A percentile compares a stretch with the other conserved stretches of the same genome.
Evolutionary conservation across 2,113 vertebrate species (phyloP).

Genomic region (Lucifuga dentata): DNA sequence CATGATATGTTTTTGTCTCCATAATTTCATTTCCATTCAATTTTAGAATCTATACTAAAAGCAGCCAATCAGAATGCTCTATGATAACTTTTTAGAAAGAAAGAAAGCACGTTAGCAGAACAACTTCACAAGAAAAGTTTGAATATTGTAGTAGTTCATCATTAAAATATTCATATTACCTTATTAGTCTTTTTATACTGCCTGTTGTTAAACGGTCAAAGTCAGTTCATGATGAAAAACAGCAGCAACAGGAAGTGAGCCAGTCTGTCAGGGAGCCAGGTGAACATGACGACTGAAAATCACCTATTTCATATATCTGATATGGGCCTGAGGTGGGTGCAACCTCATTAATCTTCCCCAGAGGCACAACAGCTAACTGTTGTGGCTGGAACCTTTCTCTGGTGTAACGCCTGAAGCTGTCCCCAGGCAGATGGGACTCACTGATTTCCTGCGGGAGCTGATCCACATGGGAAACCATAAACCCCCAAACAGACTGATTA

Average conservation of each 20-base stretch:
- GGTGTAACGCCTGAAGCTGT: slow-evolving; percentile 46
- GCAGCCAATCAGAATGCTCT: too few species aligned
- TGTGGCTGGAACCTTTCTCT: slow-evolving; percentile 52
- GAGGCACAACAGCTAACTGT: slow-evolving; percentile 54
- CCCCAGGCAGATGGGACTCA: slow-evolving; percentile 51
- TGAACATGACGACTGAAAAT: not conserved
- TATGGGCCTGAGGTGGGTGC: slow-evolving; percentile 14
- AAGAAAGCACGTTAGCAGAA: too few species aligned
- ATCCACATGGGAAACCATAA: slow-evolving; percentile 56
- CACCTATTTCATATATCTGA: slow-evolving; percentile 27
- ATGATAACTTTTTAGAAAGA: too few species aligned
- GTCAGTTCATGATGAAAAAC: not conserved
- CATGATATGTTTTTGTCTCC: too few species aligned
- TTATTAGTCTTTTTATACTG: too few species aligned
- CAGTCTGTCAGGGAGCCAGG: not conserved
- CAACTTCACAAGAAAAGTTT: too few species aligned
- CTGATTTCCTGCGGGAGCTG: slow-evolving; percentile 54
- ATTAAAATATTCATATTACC: too few species aligned
- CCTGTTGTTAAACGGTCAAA: too few species aligned
- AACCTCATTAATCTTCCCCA: slow-evolving; percentile 50
- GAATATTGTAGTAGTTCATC: too few species aligned
- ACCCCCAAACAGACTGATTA: slow-evolving; percentile 46
- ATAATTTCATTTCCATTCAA: too few species aligned
- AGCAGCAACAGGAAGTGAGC: not conserved
- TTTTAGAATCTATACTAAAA: too few species aligned